These are phyloP conservation scores for Cairina moschata DNA, from an alignment of 2,113 vertebrate species.

Conservation along the genomic window DNA sequence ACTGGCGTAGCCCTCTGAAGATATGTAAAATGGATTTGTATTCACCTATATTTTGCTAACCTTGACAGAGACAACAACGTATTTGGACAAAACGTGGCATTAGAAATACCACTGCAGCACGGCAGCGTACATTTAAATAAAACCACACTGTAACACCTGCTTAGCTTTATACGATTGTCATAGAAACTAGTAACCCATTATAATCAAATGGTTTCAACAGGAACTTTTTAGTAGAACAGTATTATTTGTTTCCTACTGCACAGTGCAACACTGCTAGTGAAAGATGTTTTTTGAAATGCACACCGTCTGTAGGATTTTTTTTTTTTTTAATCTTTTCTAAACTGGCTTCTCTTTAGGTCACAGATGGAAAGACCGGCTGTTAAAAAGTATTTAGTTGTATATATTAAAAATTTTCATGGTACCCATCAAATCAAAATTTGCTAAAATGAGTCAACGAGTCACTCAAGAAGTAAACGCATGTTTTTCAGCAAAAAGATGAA, in stretches of 20 bases:
- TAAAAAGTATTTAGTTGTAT: constrained; percentile 43
- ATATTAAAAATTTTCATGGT: not conserved
- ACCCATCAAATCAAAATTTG: constrained; percentile 35
- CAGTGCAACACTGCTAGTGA: constrained; percentile 76
- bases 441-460: constrained; percentile 48
- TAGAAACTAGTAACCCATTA: not conserved
- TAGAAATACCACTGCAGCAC: constrained; percentile 30
- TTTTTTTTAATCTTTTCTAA: not conserved
- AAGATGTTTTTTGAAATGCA: constrained; percentile 46
- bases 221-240: constrained; percentile 20
- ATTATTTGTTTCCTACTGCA: constrained; percentile 6
- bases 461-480: constrained; percentile 21
- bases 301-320: constrained; percentile 14
- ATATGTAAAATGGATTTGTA: constrained; percentile 64
- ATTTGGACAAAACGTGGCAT: constrained; percentile 1
- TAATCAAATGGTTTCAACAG: not conserved
- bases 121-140: not conserved
- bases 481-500: not conserved
- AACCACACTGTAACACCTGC: not conserved
- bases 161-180: constrained; percentile 1
- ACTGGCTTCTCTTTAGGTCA: not conserved
- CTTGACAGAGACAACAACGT: constrained; percentile 43
- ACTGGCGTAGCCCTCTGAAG: constrained; percentile 69
- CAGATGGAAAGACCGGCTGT: not conserved
- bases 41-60: constrained; percentile 54